Percentiles rank a stretch among this genome's conserved stretches.
Evolutionary conservation across 2,113 vertebrate species (phyloP).

Genomic region (Struthio camelus): DNA sequence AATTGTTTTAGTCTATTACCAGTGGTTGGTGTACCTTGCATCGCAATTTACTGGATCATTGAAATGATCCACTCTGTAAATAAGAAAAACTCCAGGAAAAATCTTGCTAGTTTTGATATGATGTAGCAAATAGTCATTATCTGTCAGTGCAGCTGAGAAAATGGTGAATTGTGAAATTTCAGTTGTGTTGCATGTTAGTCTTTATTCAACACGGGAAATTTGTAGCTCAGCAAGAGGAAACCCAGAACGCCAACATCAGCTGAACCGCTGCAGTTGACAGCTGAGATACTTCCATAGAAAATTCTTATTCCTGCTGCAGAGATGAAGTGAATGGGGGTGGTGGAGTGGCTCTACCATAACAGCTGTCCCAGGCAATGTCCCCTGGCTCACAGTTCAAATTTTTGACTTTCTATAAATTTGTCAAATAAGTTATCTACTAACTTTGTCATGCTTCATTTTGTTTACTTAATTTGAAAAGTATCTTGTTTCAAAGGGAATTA

Average conservation of each 20-base stretch:
- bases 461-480: background rate
- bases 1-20: background rate
- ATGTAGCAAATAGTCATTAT: background rate
- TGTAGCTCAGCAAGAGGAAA: background rate
- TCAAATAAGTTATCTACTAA: background rate
- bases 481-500: background rate
- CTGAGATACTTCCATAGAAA: background rate
- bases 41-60: background rate
- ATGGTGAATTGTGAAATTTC: background rate
- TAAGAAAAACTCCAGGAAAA: background rate
- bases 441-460: background rate
- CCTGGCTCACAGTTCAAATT: background rate
- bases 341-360: background rate
- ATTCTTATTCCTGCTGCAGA: background rate
- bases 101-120: background rate
- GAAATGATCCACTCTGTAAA: background rate
- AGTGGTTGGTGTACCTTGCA: background rate
- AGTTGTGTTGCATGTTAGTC: background rate
- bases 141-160: background rate
- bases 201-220: background rate
- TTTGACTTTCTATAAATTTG: background rate
- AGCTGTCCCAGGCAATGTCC: background rate
- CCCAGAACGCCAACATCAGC: background rate
- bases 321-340: background rate
- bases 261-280: background rate